phyloP scores from a whole-genome alignment of 35 echinoderm and acorn worm genomes.

The Ophioderma brevispina region DNA sequence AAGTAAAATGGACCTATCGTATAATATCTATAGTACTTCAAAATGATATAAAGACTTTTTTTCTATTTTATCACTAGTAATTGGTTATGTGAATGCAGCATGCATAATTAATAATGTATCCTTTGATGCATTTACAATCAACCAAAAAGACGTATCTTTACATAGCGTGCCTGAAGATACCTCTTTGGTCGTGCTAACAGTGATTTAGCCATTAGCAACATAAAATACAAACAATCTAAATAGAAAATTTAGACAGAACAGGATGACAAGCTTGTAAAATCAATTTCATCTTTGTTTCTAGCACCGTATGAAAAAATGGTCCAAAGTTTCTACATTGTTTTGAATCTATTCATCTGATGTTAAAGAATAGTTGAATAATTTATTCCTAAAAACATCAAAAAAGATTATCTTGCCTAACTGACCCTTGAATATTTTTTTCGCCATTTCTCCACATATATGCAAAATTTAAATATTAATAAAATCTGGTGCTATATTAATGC shows the following conservation, averaged over 20 bases:
- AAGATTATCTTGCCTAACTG: no score
- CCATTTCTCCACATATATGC: no score
- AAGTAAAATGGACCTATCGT: neutral
- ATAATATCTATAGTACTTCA: neutral
- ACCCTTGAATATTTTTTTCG: no score
- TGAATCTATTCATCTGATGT: no score
- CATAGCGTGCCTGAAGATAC: neutral
- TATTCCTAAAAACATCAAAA: no score
- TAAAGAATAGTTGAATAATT: no score
- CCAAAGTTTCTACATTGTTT: neutral
- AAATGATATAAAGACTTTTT: neutral
- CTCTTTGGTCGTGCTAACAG: neutral
- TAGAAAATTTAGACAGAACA: neutral
- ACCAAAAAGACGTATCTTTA: neutral
- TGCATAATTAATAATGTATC: neutral
- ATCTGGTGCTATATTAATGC: no score
- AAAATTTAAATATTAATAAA: no score
- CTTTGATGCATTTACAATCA: neutral
- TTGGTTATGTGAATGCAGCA: neutral
- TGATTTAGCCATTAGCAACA: neutral
- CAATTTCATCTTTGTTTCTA: neutral
- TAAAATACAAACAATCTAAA: neutral
- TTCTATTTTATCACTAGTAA: neutral
- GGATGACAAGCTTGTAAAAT: neutral
- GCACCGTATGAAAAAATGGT: constrained; percentile 1